A percentile compares a stretch with the other conserved stretches of the same genome.
Evolutionary conservation across 2,888 invertebrate species (phyloP).

Genomic region (Chrysotoxum bicinctum): DNA sequence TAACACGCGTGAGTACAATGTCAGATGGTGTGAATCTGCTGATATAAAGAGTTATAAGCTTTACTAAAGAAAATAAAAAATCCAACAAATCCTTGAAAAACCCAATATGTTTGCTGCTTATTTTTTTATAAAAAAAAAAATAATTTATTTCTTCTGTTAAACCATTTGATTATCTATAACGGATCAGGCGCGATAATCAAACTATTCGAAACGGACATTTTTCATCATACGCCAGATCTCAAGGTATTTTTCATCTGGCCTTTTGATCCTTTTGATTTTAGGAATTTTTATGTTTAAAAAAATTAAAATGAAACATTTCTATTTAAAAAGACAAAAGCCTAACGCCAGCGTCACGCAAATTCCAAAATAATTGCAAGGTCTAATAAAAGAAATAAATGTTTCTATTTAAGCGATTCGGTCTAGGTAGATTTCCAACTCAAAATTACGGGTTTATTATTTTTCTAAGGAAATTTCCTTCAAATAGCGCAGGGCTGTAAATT

Average conservation of each 20-base stretch:
- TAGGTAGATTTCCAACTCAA: not conserved
- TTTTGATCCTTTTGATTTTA: not conserved
- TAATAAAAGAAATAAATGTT: not conserved
- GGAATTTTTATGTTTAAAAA: not conserved
- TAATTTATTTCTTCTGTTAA: no score
- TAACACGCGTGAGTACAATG: no score
- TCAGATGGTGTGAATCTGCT: no score
- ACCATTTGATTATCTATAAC: no score
- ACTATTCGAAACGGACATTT: no score
- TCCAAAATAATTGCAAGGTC: not conserved
- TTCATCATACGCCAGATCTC: not conserved
- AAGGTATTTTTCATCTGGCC: not conserved
- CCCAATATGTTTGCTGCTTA: no score
- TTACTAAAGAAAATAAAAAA: no score
- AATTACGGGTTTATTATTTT: not conserved
- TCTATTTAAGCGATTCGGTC: not conserved
- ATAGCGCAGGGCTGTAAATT: not conserved
- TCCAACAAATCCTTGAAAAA: no score
- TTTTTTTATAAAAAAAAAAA: no score
- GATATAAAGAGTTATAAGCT: no score
- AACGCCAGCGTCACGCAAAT: not conserved
- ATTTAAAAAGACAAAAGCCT: not conserved
- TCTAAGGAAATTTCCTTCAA: not conserved
- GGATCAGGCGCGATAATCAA: not conserved
- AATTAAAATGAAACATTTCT: not conserved